Evolutionary conservation across 2,797 vertebrate genomes (phyloP).

Genomic region (Cephalopachus bancanus): DNA sequence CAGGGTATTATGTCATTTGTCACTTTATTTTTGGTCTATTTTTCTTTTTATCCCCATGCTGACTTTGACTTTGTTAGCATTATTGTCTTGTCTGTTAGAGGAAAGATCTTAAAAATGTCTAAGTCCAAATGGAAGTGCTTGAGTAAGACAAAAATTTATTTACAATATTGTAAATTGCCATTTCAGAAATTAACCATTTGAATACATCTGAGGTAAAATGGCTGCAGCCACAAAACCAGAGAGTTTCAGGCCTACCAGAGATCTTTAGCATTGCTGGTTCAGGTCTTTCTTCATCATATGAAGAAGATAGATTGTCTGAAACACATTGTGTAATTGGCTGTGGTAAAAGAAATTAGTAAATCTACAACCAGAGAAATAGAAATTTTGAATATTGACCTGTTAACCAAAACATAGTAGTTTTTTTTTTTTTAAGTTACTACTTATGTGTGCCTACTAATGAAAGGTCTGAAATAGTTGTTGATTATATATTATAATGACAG

Average conservation of each 20-base stretch:
- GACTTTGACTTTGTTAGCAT: slow-evolving; percentile 49
- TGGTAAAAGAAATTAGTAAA: background rate
- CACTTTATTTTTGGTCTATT: background rate
- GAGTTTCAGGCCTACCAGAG: background rate
- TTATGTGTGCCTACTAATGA: background rate
- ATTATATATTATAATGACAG: background rate
- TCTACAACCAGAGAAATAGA: background rate
- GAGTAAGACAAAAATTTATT: slow-evolving; percentile 41
- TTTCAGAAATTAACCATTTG: slow-evolving; percentile 2
- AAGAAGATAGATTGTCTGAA: background rate
- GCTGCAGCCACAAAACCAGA: background rate
- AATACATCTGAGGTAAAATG: slow-evolving; percentile 1
- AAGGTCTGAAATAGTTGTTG: slow-evolving; percentile 8
- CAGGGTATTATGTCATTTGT: background rate
- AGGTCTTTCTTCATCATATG: background rate
- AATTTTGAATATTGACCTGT: background rate
- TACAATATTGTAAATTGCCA: background rate
- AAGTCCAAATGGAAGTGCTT: background rate
- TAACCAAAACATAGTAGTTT: background rate
- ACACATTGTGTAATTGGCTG: background rate
- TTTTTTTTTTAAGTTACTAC: background rate
- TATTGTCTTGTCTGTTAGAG: background rate
- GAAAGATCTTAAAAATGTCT: slow-evolving; percentile 11
- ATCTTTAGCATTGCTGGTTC: background rate
- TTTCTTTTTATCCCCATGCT: background rate